Conservation (phyloP, 2,888 invertebrate genomes). For the Tipula lateralis region DNA sequence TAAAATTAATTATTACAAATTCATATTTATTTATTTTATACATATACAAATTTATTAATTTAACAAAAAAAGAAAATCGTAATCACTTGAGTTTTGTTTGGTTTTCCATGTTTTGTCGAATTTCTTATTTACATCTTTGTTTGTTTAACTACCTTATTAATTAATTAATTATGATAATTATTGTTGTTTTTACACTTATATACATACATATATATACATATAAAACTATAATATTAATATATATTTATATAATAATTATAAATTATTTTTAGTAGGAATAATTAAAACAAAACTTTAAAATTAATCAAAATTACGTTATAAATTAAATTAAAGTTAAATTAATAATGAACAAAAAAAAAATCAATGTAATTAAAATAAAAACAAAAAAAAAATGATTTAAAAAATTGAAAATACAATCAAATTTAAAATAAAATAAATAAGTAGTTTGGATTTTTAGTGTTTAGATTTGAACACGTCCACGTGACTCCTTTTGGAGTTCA, state of each 20-base stretch:
- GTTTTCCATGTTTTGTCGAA: not conserved
- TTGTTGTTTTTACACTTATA: not conserved
- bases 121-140: not conserved
- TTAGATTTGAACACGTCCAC: too few relatives aligned
- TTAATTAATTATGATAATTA: too few relatives aligned
- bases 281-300: not conserved
- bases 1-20: not conserved
- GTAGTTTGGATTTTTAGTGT: too few relatives aligned
- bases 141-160: not conserved
- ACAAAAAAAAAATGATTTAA: not conserved
- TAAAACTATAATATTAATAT: not conserved
- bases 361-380: not conserved
- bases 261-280: conserved; percentile 24
- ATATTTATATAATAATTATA: not conserved
- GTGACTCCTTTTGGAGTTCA: too few relatives aligned
- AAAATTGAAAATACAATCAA: conserved; percentile 4
- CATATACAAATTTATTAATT: not conserved
- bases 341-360: not conserved
- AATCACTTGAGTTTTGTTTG: conserved; percentile 2
- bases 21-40: not conserved
- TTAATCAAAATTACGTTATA: not conserved
- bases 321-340: not conserved
- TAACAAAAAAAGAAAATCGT: not conserved
- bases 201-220: not conserved
- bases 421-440: not conserved